These are phyloP conservation scores for Oceanodroma leucorhoa DNA, from an alignment of 2,797 vertebrate genomes.

Conservation along the genomic window DNA sequence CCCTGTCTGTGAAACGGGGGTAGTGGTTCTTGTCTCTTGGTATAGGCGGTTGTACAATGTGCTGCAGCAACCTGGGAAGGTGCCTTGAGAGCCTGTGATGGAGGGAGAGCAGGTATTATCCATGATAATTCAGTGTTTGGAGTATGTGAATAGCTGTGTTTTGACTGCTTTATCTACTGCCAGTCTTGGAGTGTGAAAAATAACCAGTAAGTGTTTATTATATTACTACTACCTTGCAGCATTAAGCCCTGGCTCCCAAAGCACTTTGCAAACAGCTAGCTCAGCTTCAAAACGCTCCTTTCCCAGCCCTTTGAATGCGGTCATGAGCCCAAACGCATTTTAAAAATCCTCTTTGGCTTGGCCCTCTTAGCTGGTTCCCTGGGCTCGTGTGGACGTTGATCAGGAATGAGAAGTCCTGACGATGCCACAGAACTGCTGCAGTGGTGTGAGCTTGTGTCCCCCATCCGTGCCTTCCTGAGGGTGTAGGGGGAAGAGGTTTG, in stretches of 20 bases:
- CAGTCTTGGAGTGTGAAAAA: background rate
- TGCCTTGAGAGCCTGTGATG: background rate
- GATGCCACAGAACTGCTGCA: background rate
- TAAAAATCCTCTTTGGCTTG: background rate
- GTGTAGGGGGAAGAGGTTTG: background rate
- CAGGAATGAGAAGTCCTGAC: background rate
- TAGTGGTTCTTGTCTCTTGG: background rate
- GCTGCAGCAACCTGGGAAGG: background rate
- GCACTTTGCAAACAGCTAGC: background rate
- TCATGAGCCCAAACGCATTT: background rate
- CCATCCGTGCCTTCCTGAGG: accelerated
- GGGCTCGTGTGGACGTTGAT: background rate
- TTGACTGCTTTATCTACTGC: background rate
- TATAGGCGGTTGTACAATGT: background rate
- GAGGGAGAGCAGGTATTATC: background rate
- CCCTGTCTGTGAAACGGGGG: background rate
- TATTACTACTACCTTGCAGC: background rate
- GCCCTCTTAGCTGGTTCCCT: background rate
- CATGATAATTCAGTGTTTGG: background rate
- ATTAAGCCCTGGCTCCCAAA: background rate
- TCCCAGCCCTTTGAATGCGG: background rate
- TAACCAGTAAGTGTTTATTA: background rate
- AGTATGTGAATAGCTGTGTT: background rate
- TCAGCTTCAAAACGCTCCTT: background rate
- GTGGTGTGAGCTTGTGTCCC: background rate